A percentile compares a stretch with the other conserved stretches of the same genome.
These are phyloP conservation scores for Pissodes strobi DNA, from an alignment of 1,140 invertebrate species.

Conservation along the genomic window DNA sequence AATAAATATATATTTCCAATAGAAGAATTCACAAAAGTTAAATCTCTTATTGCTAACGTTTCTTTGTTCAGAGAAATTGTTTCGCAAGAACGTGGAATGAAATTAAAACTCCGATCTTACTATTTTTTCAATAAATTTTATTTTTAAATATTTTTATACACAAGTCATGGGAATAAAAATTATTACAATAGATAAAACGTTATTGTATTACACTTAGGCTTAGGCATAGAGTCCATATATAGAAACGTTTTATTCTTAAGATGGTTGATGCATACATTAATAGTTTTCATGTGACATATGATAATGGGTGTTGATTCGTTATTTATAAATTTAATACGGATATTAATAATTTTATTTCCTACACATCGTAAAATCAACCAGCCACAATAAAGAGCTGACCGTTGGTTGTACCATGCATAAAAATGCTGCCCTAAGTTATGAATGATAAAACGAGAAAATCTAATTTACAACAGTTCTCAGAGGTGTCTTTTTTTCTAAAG, in stretches of 20 bases:
- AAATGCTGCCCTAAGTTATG: not conserved
- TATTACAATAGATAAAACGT: conserved; percentile 26
- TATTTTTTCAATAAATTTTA: too few relatives aligned
- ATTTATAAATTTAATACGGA: conserved; percentile 4
- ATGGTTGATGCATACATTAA: not conserved
- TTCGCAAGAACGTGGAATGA: too few relatives aligned
- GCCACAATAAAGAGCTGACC: not conserved
- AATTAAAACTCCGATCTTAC: too few relatives aligned
- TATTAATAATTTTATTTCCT: conserved; percentile 1
- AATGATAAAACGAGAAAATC: conserved; percentile 4
- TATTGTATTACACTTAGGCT: conserved; percentile 28
- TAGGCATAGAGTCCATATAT: not conserved
- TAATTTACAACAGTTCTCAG: conserved; percentile 25
- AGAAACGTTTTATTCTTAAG: not conserved
- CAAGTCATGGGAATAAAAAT: conserved; percentile 29
- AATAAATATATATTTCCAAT: too few relatives aligned
- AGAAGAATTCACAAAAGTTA: too few relatives aligned
- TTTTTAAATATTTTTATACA: conserved; percentile 31
- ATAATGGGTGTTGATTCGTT: not conserved
- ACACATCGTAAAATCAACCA: not conserved
- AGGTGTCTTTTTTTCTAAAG: not conserved
- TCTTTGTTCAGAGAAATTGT: too few relatives aligned
- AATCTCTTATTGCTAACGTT: too few relatives aligned
- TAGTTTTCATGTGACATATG: not conserved
- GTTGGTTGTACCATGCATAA: not conserved